Evolutionary conservation across 2,797 vertebrate genomes (phyloP).

Genomic region (Lepidocolaptes lacrymiger): DNA sequence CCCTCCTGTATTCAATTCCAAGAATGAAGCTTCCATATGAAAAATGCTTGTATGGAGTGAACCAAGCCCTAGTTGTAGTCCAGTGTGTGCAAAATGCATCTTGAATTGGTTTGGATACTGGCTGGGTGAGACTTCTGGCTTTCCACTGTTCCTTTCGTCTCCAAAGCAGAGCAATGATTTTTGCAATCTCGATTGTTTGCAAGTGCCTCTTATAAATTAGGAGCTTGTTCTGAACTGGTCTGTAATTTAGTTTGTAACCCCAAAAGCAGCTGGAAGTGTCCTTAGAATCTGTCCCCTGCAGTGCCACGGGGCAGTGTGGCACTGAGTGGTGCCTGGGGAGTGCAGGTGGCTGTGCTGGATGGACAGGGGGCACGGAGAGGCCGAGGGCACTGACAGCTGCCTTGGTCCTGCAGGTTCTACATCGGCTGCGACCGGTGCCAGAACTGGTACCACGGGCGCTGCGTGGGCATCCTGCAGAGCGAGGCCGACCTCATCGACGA

Average conservation of each 20-base stretch:
- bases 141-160: constrained; percentile 59
- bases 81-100: constrained; percentile 2
- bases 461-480: constrained; percentile 96
- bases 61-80: constrained; percentile 3
- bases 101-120: constrained; percentile 8
- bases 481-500: constrained; percentile 97
- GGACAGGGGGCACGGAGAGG: not conserved
- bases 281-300: not conserved
- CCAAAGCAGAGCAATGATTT: constrained; percentile 55
- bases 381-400: constrained; percentile 16
- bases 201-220: constrained; percentile 32
- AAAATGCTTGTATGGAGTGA: not conserved
- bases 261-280: not conserved
- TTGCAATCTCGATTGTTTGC: constrained; percentile 10
- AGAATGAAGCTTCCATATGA: constrained; percentile 31
- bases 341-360: not conserved
- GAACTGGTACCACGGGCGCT: constrained; percentile 99
- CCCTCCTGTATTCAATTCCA: constrained; percentile 27
- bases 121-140: constrained; percentile 45
- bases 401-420: constrained; percentile 89
- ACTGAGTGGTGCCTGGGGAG: not conserved
- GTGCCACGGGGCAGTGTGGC: not conserved
- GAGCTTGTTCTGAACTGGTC: not conserved
- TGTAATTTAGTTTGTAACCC: constrained; percentile 25
- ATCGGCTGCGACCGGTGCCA: constrained; percentile 98